Evolutionary conservation across 2,797 vertebrate genomes (phyloP).

Genomic region (Karalla daura): DNA sequence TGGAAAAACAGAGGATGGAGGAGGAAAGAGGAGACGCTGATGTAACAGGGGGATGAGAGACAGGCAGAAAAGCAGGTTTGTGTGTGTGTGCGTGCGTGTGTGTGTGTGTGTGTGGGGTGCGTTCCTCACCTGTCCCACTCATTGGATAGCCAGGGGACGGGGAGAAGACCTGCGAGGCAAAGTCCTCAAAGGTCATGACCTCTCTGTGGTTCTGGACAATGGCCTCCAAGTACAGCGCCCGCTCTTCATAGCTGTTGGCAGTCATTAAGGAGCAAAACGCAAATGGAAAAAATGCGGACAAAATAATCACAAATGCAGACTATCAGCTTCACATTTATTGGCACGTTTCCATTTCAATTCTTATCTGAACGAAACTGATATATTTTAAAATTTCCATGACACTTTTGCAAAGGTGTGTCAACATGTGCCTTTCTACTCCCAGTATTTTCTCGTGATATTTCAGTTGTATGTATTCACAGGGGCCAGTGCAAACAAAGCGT

Average conservation of each 20-base stretch:
- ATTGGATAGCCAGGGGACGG: constrained; percentile 92
- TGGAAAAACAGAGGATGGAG: constrained; percentile 71
- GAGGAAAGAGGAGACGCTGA: constrained; percentile 80
- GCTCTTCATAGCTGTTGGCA: constrained; percentile 92
- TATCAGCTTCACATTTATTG: neutral
- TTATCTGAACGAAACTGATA: too few species aligned
- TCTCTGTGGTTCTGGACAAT: constrained; percentile 98
- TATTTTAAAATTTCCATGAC: too few species aligned
- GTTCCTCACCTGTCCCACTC: constrained; percentile 92
- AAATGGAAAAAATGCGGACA: constrained; percentile 11
- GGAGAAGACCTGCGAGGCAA: constrained; percentile 95
- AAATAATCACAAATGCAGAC: constrained; percentile 13
- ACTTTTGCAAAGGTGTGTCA: too few species aligned
- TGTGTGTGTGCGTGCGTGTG: too few species aligned
- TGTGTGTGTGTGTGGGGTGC: too few species aligned
- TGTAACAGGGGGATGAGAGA: too few species aligned
- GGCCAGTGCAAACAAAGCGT: too few species aligned
- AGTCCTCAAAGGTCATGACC: constrained; percentile 98
- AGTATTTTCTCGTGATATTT: too few species aligned
- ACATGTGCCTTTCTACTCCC: too few species aligned
- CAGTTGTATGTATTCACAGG: too few species aligned
- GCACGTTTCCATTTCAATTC: too few species aligned
- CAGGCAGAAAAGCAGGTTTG: too few species aligned
- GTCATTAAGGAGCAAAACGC: constrained; percentile 67
- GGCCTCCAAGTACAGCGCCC: constrained; percentile 96